Base-by-base conservation (phyloP, 1,140 invertebrate genomes). In the Drosophila nikananu region DNA sequence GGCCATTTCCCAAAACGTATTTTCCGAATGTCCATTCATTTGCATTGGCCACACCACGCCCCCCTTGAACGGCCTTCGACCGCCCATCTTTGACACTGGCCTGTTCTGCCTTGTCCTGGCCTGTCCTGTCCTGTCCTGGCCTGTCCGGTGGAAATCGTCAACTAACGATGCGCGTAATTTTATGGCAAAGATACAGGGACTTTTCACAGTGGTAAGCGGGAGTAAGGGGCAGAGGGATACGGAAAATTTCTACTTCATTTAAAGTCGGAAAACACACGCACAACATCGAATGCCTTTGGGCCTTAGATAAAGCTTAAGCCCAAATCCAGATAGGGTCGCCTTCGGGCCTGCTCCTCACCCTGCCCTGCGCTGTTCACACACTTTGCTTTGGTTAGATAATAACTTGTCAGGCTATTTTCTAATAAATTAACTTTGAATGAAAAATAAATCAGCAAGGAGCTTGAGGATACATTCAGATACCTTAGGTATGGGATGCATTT, bases 341-440 rank as follows among this genome's bases (percentile, higher is more conserved):
- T 27, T 30, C 1, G 12, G 19, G 15, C n/a, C 48, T 7, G 27
- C 32, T 21, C 5, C 67, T 10, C 30, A 17, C 21, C 21, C 52
- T 8, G 13, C 21, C 15, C 15, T 6, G 21, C 35, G 35, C 63
- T 78, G 59, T 52, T 75, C 61, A 75, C 75, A 73, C 70, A 75
- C 63, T 84, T 74, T 57, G 82, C 46, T 73, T 86, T 44, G 61
- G 77, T 73, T 80, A 80, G 86, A 89, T 90, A 89, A 89, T 84
- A 89, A 89, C 86, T 90, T 89, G 81, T 90, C 79, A 59, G 59
- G 80, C 78, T 60, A 90, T 89, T 89, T 89, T 89, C 86, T 84
- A 90, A 84, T 89, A 89, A 89, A 89, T 89, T 90, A 89, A 90
- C 86, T 89, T 90, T 90, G 74, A 89, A 89, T 89, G 84, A 78